Conservation (phyloP, 1,140 invertebrate genomes). For the Antheraea mylitta region DNA sequence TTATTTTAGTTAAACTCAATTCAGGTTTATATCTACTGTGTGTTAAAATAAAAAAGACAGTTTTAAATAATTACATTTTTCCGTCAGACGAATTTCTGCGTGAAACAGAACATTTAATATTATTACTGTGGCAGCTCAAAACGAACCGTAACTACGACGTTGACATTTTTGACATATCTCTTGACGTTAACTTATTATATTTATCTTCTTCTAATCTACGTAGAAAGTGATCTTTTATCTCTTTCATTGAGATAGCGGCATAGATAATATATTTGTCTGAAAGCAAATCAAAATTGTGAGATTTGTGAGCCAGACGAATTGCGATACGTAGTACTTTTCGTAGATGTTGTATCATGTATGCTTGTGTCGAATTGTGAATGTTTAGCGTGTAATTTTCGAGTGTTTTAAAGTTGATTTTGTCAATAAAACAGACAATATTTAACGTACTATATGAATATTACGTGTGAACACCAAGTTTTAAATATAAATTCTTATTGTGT, state of each 20-base stretch:
- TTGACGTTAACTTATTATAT: constrained; percentile 26
- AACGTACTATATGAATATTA: no score
- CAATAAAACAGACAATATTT: constrained; percentile 20
- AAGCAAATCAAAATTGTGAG: constrained; percentile 61
- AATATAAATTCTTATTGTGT: no score
- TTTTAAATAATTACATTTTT: no score
- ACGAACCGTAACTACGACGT: no score
- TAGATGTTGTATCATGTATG: constrained; percentile 27
- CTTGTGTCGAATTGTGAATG: constrained; percentile 37
- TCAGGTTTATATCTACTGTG: no score
- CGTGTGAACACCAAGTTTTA: no score
- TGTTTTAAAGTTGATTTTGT: constrained; percentile 20
- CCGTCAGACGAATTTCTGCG: not conserved
- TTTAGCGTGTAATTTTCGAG: constrained; percentile 33
- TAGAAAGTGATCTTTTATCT: constrained; percentile 2
- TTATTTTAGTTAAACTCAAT: no score
- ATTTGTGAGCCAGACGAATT: constrained; percentile 44
- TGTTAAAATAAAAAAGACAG: no score
- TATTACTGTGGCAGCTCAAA: constrained; percentile 28
- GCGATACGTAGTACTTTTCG: constrained; percentile 49
- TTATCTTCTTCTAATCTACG: constrained; percentile 33
- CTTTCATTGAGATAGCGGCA: constrained; percentile 31
- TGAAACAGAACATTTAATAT: constrained; percentile 30
- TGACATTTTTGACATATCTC: no score
- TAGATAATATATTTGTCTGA: constrained; percentile 31